phyloP scores from a whole-genome alignment of 2,113 vertebrate species.

The Canis aureus region DNA sequence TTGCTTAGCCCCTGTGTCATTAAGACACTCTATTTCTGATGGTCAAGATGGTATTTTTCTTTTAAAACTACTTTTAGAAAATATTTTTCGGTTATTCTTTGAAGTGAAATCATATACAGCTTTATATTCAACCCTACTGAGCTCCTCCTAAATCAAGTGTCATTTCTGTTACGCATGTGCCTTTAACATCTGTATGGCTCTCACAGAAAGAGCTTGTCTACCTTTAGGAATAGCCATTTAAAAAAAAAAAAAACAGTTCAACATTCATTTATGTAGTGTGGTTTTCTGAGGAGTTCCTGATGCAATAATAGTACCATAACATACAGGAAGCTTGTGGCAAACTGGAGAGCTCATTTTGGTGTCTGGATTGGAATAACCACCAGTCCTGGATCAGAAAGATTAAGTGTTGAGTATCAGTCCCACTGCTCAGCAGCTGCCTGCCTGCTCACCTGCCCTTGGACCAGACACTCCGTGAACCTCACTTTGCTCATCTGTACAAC shows the following conservation, averaged over 20 bases:
- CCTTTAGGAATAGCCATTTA: background rate
- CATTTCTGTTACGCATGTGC: background rate
- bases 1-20: constrained; percentile 84
- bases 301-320: background rate
- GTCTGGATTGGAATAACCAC: background rate
- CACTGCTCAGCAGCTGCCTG: background rate
- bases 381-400: background rate
- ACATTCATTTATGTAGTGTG: background rate
- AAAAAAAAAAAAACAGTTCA: background rate
- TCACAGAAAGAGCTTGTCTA: background rate
- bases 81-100: background rate
- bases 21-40: constrained; percentile 83
- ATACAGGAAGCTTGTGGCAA: background rate
- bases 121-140: background rate
- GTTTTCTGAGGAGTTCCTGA: background rate
- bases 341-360: background rate
- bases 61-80: background rate
- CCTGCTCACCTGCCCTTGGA: fast-evolving
- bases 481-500: background rate
- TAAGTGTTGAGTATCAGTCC: background rate
- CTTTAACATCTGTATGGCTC: background rate
- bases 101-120: background rate
- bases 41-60: background rate
- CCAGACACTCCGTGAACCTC: background rate
- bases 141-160: background rate